Percentiles rank a stretch among this genome's conserved stretches.
Conservation (phyloP, 2,113 vertebrate genomes). For the Amphilophus citrinellus region DNA sequence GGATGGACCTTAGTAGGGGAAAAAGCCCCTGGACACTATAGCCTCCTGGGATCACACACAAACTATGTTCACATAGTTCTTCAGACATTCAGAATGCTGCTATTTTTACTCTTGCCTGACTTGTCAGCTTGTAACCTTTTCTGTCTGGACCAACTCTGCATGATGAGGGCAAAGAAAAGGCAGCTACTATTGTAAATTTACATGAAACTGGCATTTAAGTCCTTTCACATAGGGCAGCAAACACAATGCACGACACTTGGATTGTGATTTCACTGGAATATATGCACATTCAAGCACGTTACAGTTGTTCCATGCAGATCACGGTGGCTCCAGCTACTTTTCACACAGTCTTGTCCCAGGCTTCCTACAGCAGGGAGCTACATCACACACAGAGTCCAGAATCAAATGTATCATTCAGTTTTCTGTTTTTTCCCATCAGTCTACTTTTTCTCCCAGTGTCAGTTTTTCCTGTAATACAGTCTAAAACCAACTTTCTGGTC, state of each 20-base stretch:
- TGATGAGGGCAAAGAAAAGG: too few species aligned
- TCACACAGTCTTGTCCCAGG: background rate
- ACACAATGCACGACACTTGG: background rate
- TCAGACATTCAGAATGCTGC: background rate
- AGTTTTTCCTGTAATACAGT: background rate
- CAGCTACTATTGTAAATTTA: too few species aligned
- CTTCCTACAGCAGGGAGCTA: background rate
- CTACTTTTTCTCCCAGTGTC: background rate
- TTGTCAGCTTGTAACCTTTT: background rate
- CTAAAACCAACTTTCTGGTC: background rate
- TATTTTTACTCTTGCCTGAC: background rate
- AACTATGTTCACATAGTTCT: background rate
- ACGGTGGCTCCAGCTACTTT: background rate
- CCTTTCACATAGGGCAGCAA: background rate
- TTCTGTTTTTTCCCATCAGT: background rate
- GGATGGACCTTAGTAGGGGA: too few species aligned
- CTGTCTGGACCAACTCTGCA: background rate
- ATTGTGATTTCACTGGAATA: background rate
- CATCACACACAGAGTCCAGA: background rate
- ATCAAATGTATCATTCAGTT: background rate
- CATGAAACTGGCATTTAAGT: background rate
- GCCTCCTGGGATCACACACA: too few species aligned
- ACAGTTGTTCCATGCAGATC: background rate
- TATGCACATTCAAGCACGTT: background rate
- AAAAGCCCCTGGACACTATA: too few species aligned